Conservation (phyloP, 1,140 invertebrate species). For the Atta colombica region DNA sequence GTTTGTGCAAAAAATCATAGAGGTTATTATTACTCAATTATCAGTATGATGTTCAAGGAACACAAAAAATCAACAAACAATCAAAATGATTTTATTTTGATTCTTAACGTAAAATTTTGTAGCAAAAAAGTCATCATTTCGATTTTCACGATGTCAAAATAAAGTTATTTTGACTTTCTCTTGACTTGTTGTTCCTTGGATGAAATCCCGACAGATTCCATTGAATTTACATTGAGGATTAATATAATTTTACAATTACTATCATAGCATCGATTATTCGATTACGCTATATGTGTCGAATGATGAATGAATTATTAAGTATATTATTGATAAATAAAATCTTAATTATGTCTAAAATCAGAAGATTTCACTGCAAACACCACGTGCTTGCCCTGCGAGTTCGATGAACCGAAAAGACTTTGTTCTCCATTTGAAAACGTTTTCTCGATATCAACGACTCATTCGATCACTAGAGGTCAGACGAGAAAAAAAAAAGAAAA, state of each 20-base stretch:
- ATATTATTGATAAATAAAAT: not conserved
- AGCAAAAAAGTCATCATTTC: no score
- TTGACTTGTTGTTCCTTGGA: no score
- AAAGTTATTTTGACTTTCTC: no score
- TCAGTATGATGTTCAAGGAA: no score
- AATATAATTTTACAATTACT: not conserved
- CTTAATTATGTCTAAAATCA: not conserved
- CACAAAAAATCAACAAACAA: no score
- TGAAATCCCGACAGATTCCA: not conserved
- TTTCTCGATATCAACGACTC: not conserved
- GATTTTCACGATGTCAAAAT: no score
- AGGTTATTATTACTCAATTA: not conserved
- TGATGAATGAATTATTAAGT: not conserved
- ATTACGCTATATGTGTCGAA: not conserved
- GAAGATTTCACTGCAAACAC: not conserved
- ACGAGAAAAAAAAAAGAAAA: not conserved
- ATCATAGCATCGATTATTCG: not conserved
- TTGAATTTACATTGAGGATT: not conserved
- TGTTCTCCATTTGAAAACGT: constrained; percentile 3
- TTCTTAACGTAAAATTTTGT: no score
- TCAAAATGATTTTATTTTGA: no score
- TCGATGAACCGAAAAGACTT: constrained; percentile 13
- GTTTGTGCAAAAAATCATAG: not conserved
- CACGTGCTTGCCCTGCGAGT: constrained; percentile 16
- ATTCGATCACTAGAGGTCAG: not conserved